Evolutionary conservation across 1,140 invertebrate species (phyloP), one percentile per base, ranked within the genome.

Genomic region (Heterodera carotae): DNA sequence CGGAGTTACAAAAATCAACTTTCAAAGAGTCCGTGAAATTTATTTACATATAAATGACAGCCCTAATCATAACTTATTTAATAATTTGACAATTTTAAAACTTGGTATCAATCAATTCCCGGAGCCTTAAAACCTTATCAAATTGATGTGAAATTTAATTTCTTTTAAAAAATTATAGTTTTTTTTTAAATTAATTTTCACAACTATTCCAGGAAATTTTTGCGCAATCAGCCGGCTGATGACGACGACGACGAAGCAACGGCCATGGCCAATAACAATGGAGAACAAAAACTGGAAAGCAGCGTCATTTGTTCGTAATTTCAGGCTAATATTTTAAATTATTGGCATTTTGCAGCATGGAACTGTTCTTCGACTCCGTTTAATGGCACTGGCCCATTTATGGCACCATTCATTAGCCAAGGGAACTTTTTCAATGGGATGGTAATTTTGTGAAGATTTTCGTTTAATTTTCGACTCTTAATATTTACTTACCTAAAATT

Each of bases 161-260:
- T 10, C 36, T 39, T 18, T 22, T 36, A 18, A 33, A 25, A 33
- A 33, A 69, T 69, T 69, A 69, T 31, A 18, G n/a, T 18, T 4
- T 12, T 2, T 3, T 15, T 15, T 69, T 18, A 36, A 69, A 36
- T 12, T 12, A 69, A 12, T 36, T 6, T 70, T n/a, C n/a, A n/a
- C n/a, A n/a, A n/a, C n/a, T n/a, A n/a, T n/a, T n/a, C 18, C 39
- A 74, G 71, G 25, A 74, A 74, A 60, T 74, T 39, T 36, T 27
- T 74, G 36, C 48, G 71, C 12, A 74, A 74, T 25, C 64, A 62
- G 36, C 71, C 71, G 4, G 71, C 43, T 8, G 64, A 25, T 2
- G 48, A 74, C 5, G 71, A 64, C 0, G 71, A 74, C 25, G 62
- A 29, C 3, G 62, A 66, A 66, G 15, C 27, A 25, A 6, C 22